Percentiles rank a stretch among this genome's conserved stretches.
phyloP scores from a whole-genome alignment of 2,113 vertebrate species.

The Chamaea fasciata region DNA sequence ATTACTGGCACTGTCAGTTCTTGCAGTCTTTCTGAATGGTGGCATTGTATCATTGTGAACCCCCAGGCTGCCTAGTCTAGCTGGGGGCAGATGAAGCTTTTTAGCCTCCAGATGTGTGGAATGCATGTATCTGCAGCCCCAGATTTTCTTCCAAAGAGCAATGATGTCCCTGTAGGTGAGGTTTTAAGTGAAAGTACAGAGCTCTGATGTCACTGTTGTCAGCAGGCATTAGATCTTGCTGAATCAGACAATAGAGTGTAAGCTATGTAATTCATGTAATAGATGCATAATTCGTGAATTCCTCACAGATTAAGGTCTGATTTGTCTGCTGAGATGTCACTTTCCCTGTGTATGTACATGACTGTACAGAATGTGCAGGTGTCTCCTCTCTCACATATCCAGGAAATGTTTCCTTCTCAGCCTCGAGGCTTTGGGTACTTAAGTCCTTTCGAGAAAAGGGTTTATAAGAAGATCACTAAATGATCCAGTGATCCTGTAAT shows the following conservation, averaged over 20 bases:
- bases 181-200: neutral
- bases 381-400: neutral
- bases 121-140: neutral
- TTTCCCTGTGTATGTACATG: neutral
- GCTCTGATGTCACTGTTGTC: neutral
- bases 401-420: neutral
- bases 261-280: neutral
- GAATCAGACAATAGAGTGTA: neutral
- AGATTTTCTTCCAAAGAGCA: neutral
- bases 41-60: accelerated
- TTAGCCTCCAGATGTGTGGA: neutral
- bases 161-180: accelerated
- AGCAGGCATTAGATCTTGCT: neutral
- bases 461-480: neutral
- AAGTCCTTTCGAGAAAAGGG: neutral
- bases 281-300: neutral
- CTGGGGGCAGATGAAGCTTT: neutral
- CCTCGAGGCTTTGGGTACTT: neutral
- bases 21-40: neutral
- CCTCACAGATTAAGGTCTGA: neutral
- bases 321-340: neutral
- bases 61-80: neutral
- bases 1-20: neutral
- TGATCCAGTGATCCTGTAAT: neutral
- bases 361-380: neutral